A percentile compares a stretch with the other conserved stretches of the same genome.
phyloP scores from a whole-genome alignment of 2,888 invertebrate species.

The Pseudococcus jackbeardsleyi region DNA sequence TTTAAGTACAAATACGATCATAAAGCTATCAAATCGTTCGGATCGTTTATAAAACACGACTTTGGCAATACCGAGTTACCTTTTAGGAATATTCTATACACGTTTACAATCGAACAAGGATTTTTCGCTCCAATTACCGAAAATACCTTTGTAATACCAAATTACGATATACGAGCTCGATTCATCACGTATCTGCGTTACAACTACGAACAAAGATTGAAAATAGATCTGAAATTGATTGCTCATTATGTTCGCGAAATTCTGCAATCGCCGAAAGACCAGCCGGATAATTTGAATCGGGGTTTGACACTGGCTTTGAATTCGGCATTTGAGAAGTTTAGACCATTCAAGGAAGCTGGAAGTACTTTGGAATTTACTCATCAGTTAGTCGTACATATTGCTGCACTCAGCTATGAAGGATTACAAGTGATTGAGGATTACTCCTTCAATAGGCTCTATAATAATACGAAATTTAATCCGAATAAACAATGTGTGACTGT shows the following conservation, averaged over 20 bases:
- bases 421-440: background rate
- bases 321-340: background rate
- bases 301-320: background rate
- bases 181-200: background rate
- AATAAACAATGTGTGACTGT: background rate
- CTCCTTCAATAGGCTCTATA: background rate
- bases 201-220: background rate
- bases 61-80: conserved; percentile 1
- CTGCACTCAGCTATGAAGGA: background rate
- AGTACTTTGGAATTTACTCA: conserved; percentile 4
- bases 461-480: background rate
- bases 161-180: background rate
- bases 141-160: background rate
- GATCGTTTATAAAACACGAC: background rate
- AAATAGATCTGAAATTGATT: background rate
- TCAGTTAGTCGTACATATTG: background rate
- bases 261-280: background rate
- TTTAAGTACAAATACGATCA: conserved; percentile 4
- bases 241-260: background rate
- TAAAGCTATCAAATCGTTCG: background rate
- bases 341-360: background rate
- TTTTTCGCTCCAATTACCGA: background rate
- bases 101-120: background rate
- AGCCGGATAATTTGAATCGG: background rate
- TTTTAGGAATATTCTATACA: background rate